Conservation (phyloP, 1,140 invertebrate genomes). For the Triops cancriformis region DNA sequence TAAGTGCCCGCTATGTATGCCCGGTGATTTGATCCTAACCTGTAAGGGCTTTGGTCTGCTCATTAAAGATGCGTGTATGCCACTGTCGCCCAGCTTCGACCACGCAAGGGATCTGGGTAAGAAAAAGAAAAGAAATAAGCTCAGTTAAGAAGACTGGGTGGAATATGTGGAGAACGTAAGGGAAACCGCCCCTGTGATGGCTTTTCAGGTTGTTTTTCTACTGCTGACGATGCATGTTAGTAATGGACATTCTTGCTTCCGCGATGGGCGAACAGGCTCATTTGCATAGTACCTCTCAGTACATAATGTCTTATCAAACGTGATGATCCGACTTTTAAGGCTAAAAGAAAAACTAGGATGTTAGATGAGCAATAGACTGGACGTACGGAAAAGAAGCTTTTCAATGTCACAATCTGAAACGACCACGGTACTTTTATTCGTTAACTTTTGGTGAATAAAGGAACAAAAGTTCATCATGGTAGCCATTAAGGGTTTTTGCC, state of each 20-base stretch:
- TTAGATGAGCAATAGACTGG: neutral
- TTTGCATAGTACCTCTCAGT: conserved; percentile 7
- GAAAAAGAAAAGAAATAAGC: neutral
- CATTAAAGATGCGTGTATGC: neutral
- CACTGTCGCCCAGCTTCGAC: neutral
- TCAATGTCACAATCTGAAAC: too few relatives aligned
- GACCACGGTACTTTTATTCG: too few relatives aligned
- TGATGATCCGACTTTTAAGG: neutral
- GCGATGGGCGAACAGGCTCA: neutral
- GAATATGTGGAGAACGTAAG: neutral
- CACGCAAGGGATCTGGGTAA: neutral
- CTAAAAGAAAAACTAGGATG: neutral
- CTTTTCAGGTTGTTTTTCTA: neutral
- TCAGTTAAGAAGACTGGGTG: neutral
- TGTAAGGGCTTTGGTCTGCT: neutral
- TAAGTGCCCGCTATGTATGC: too few relatives aligned
- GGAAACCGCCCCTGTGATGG: neutral
- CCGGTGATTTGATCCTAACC: too few relatives aligned
- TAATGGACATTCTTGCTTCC: neutral
- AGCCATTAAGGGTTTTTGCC: neutral
- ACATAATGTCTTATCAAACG: neutral
- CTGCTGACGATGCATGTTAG: neutral
- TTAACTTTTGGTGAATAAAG: neutral
- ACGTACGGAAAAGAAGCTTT: neutral
- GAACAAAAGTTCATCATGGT: neutral